Conservation (phyloP, 2,888 invertebrate genomes). For the Agrilus cyanescens region DNA sequence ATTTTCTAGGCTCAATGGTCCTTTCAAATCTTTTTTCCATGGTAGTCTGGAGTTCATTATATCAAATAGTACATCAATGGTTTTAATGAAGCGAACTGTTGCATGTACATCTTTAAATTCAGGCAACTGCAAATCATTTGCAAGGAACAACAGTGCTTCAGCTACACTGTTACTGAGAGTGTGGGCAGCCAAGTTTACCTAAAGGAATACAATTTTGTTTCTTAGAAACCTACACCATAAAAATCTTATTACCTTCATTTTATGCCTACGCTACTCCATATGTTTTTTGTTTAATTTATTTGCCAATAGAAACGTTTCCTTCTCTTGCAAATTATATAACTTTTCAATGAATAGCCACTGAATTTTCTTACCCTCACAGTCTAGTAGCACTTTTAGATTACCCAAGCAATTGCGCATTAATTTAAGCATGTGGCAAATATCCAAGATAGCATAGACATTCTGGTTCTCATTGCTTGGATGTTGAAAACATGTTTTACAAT, state of each 20-base stretch:
- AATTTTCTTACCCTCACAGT: not conserved
- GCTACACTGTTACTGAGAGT: too few relatives aligned
- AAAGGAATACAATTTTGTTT: too few relatives aligned
- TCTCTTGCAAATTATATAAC: not conserved
- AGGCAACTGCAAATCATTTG: too few relatives aligned
- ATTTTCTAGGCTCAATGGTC: too few relatives aligned
- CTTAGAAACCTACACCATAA: too few relatives aligned
- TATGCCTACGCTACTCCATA: not conserved
- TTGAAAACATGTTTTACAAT: not conserved
- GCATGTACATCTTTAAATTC: too few relatives aligned
- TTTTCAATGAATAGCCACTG: not conserved
- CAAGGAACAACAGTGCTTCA: too few relatives aligned
- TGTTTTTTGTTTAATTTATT: not conserved
- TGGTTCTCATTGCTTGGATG: not conserved
- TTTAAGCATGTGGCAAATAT: slow-evolving; percentile 1
- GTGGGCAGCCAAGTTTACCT: too few relatives aligned
- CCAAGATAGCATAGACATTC: not conserved
- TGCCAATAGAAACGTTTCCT: not conserved
- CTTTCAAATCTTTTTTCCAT: too few relatives aligned
- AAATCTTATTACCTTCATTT: not conserved
- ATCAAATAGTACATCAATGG: too few relatives aligned
- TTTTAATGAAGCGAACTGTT: too few relatives aligned
- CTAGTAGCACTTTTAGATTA: not conserved
- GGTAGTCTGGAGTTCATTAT: too few relatives aligned
- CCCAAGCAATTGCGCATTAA: not conserved